Conservation (phyloP, 2,888 invertebrate species). For the Epinotia brunnichana region DNA sequence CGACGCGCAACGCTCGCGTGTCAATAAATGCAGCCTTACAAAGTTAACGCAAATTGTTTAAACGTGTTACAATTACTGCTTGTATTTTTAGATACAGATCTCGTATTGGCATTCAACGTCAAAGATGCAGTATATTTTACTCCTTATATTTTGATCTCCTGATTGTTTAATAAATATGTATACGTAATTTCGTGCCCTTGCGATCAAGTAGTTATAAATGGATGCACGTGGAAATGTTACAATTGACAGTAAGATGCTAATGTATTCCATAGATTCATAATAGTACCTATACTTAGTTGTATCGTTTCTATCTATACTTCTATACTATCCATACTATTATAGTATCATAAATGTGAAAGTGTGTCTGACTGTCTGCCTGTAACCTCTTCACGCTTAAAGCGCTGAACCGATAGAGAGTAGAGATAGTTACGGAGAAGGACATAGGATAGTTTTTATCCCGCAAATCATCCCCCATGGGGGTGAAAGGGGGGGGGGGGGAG, state of each 20-base stretch:
- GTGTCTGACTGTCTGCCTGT: too few species aligned
- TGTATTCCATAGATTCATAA: background rate
- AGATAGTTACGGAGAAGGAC: too few species aligned
- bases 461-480: too few species aligned
- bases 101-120: constrained; percentile 1
- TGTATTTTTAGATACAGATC: constrained; percentile 23
- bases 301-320: background rate
- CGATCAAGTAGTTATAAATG: constrained; percentile 2
- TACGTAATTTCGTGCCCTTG: constrained; percentile 4
- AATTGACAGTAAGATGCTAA: background rate
- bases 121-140: background rate
- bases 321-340: too few species aligned
- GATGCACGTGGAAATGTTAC: constrained; percentile 3
- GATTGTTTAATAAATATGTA: constrained; percentile 14
- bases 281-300: background rate
- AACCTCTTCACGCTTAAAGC: too few species aligned
- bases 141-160: background rate
- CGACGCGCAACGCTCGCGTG: background rate
- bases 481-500: too few species aligned
- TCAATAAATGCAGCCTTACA: background rate
- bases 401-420: too few species aligned
- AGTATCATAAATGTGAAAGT: too few species aligned
- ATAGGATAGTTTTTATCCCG: too few species aligned
- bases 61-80: constrained; percentile 6
- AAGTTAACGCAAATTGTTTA: constrained; percentile 21